Percentiles rank a stretch among this genome's conserved stretches.
phyloP scores from a whole-genome alignment of 2,888 invertebrate genomes.

The Leptodirus hochenwartii region DNA sequence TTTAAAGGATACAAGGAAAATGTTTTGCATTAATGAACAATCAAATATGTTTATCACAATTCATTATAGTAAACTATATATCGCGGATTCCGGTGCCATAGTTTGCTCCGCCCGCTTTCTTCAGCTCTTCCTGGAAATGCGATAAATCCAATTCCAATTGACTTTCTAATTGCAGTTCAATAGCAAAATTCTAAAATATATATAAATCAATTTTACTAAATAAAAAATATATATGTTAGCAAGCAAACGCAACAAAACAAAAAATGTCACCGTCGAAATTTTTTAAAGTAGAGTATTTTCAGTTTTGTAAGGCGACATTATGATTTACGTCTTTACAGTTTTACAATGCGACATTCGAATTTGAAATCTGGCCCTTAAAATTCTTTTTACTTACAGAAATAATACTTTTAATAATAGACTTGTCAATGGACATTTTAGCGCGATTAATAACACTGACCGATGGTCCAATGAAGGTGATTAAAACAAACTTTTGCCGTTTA shows the following conservation, averaged over 20 bases:
- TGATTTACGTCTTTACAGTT: too few relatives aligned
- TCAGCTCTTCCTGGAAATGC: conserved; percentile 47
- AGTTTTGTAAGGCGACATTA: too few relatives aligned
- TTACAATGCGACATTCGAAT: too few relatives aligned
- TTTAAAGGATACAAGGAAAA: too few relatives aligned
- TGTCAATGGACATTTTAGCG: conserved; percentile 70
- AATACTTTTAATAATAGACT: conserved; percentile 57
- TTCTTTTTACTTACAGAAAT: conserved; percentile 45
- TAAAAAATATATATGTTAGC: conserved; percentile 9
- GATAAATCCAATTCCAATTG: conserved; percentile 50
- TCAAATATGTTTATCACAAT: too few relatives aligned
- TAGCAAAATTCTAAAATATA: conserved; percentile 52
- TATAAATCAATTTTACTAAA: conserved; percentile 5
- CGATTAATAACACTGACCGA: conserved; percentile 57
- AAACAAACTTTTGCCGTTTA: conserved; percentile 60
- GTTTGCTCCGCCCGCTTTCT: conserved; percentile 61
- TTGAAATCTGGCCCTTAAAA: too few relatives aligned
- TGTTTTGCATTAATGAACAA: too few relatives aligned
- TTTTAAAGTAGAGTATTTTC: too few relatives aligned
- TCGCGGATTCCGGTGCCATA: conserved; percentile 61
- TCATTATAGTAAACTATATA: too few relatives aligned
- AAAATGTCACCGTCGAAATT: too few relatives aligned
- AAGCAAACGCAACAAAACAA: too few relatives aligned
- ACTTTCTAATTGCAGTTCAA: conserved; percentile 53
- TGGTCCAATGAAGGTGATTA: conserved; percentile 61